Conservation (phyloP, 2,888 invertebrate genomes). For the Drosophila phalerata region DNA sequence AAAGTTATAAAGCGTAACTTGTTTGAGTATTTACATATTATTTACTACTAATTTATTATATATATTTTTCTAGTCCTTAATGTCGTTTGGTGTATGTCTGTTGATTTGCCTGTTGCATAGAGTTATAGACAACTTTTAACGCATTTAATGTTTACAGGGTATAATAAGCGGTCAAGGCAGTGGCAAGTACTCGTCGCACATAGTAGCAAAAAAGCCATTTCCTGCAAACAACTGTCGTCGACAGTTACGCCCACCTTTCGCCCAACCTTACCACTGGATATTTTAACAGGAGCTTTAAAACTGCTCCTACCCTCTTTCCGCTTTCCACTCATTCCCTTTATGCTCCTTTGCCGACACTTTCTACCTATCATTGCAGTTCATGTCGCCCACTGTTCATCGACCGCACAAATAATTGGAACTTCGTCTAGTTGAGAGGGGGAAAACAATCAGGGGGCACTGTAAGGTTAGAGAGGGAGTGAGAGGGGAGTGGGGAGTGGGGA, state of each 20-base stretch:
- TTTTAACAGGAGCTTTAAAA: constrained; percentile 52
- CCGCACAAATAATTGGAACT: constrained; percentile 80
- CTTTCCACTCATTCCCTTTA: neutral
- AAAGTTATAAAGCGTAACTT: neutral
- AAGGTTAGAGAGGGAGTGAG: constrained; percentile 18
- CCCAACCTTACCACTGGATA: constrained; percentile 21
- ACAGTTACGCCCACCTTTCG: constrained; percentile 40
- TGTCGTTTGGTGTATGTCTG: neutral
- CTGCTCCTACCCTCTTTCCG: neutral
- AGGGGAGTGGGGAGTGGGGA: neutral
- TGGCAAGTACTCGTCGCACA: constrained; percentile 54
- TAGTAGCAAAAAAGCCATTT: constrained; percentile 75
- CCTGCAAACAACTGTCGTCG: constrained; percentile 75
- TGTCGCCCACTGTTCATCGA: constrained; percentile 67
- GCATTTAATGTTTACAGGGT: constrained; percentile 46
- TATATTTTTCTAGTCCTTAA: neutral
- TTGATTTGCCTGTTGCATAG: constrained; percentile 7
- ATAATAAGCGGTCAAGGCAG: constrained; percentile 45
- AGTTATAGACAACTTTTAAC: constrained; percentile 1
- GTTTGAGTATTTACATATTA: neutral
- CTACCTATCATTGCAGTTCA: constrained; percentile 40
- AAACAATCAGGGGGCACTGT: constrained; percentile 31
- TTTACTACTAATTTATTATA: neutral
- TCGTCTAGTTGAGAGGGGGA: constrained; percentile 63
- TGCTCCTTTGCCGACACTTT: constrained; percentile 1